Evolutionary conservation across 1,140 invertebrate genomes (phyloP).

Genomic region (Dolichoris vasculosae): DNA sequence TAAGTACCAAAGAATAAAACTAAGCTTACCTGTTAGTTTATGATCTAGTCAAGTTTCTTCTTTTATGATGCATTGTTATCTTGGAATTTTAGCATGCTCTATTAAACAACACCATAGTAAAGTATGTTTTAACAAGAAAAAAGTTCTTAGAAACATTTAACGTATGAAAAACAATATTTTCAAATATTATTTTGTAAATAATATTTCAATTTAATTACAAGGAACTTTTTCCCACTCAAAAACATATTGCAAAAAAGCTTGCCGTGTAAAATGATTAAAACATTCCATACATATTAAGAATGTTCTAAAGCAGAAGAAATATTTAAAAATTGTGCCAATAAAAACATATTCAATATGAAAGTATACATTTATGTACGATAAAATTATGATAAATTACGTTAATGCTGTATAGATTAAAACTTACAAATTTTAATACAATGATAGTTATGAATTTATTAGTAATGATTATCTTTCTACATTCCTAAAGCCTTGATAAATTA

Average conservation of each 20-base stretch:
- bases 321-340: not conserved
- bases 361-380: no score
- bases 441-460: no score
- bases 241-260: slow-evolving; percentile 4
- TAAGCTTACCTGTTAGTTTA: slow-evolving; percentile 52
- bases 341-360: no score
- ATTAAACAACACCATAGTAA: slow-evolving; percentile 36
- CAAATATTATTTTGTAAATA: not conserved
- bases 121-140: slow-evolving; percentile 15
- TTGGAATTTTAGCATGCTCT: slow-evolving; percentile 45
- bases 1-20: slow-evolving; percentile 35
- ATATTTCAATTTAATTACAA: not conserved
- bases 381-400: no score
- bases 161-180: not conserved
- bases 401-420: no score
- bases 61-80: slow-evolving; percentile 28
- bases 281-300: not conserved
- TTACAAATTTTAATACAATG: no score
- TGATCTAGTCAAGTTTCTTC: slow-evolving; percentile 29
- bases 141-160: not conserved
- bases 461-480: no score
- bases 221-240: slow-evolving; percentile 22
- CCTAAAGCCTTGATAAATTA: no score
- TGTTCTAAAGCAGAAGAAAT: not conserved
- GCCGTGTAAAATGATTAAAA: not conserved